Percentiles rank a stretch among this genome's conserved stretches.
Conservation (phyloP, 2,113 vertebrate genomes). For the Pomatorhinus ruficollis region DNA sequence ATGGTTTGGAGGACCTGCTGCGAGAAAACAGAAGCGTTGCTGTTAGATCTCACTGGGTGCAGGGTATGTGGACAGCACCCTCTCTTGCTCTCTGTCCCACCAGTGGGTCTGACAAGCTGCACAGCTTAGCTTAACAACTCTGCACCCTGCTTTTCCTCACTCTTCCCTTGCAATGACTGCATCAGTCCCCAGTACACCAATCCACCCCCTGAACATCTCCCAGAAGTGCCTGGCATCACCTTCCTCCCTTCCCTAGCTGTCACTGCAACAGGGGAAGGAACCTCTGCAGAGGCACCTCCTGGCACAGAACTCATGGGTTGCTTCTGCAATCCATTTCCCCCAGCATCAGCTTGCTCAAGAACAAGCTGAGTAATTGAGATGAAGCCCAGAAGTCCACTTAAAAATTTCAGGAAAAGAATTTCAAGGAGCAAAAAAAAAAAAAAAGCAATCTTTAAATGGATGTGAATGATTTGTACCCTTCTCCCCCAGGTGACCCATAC, state of each 20-base stretch:
- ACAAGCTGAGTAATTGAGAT: neutral
- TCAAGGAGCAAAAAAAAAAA: neutral
- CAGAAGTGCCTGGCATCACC: neutral
- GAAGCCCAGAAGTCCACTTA: neutral
- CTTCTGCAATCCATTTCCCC: neutral
- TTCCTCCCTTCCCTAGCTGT: neutral
- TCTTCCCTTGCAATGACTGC: neutral
- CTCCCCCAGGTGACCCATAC: neutral
- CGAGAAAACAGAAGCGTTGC: neutral
- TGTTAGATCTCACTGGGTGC: neutral
- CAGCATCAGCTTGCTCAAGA: neutral
- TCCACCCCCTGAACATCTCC: neutral
- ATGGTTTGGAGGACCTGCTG: conserved; percentile 90
- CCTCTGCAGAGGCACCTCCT: accelerated
- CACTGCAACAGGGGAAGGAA: neutral
- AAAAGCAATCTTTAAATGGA: neutral
- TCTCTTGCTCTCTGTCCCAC: neutral
- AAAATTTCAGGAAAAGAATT: neutral
- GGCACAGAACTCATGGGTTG: neutral
- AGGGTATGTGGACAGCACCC: neutral
- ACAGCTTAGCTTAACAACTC: neutral
- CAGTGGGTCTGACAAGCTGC: neutral
- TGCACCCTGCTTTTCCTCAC: neutral
- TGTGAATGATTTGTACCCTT: neutral
- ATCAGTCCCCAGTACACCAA: neutral